Base-by-base conservation (phyloP, 1,140 invertebrate species). In the Olivierus martensii region DNA sequence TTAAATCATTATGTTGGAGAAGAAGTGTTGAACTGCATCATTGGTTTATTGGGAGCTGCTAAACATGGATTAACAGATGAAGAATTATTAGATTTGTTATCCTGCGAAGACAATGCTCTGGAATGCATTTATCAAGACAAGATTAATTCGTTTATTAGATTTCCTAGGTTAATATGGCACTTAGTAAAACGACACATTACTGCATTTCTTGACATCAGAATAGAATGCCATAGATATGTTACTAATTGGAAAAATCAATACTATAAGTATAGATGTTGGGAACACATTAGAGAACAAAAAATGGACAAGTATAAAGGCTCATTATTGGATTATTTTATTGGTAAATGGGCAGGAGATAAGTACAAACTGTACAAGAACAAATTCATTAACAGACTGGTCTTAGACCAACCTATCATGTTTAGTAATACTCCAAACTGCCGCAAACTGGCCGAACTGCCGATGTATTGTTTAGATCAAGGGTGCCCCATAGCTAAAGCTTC, bases 391-490 rank as follows among this genome's bases (percentile, higher is more conserved):
- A 28, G 56, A 11, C 59, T 55, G 19, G 59, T 65, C n/a, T 38
- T 62, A 11, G 46, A 59, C 12, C 62, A 64, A 51, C 59, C 61
- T 18, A 54, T 59, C 18, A 49, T 44, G 11, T 55, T 38, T 46
- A 51, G 50, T 71, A 71, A 21, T 65, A 80, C 79, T 63, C 80
- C 80, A 66, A 85, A 87, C 67, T 74, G 77, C n/a, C 70, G 85
- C 64, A 84, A 82, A 70, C 71, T 85, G 46, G 82, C 84, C 67
- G 84, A 89, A 69, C 71, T 88, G 41, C 85, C 86, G 49, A 83
- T 78, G 69, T 82, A 87, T 58, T 69, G 60, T n/a, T 62, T 63
- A 41, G 60, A 59, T 50, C 60, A 71, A 28, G 28, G 28, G 4
- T 28, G 28, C 9, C 28, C 28, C 0, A 28, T 28, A 6, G 28